phyloP scores from a whole-genome alignment of 2,113 vertebrate genomes.

The Phyllostomus hastatus region DNA sequence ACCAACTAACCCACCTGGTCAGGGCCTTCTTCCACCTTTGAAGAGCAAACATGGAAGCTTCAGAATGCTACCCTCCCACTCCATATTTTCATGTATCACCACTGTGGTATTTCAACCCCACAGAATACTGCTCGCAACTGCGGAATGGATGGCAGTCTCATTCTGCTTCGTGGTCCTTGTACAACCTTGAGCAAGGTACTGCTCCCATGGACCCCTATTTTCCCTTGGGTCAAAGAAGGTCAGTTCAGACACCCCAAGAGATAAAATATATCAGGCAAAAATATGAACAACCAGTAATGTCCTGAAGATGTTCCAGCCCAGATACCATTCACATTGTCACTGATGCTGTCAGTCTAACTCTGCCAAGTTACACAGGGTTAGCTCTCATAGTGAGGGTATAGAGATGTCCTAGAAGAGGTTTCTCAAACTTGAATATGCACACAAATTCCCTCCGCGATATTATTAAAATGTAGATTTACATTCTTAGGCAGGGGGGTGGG shows the following conservation, averaged over 20 bases:
- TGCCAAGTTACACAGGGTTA: background rate
- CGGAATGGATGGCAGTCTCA: background rate
- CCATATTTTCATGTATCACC: accelerated
- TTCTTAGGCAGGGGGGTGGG: background rate
- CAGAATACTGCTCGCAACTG: background rate
- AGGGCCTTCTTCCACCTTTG: background rate
- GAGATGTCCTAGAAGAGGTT: background rate
- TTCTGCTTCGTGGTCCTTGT: background rate
- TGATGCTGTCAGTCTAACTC: background rate
- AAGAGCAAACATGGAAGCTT: background rate
- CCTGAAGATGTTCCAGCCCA: background rate
- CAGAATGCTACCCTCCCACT: accelerated
- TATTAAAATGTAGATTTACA: background rate
- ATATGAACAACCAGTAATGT: accelerated
- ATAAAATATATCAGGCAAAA: background rate
- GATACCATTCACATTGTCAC: background rate
- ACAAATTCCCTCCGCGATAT: accelerated
- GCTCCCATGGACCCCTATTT: background rate
- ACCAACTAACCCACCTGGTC: no score
- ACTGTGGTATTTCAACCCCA: accelerated
- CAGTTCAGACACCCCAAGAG: background rate
- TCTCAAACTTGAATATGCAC: background rate
- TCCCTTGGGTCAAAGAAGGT: background rate
- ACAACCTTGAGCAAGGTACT: background rate
- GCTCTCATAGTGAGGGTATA: background rate